A percentile compares a stretch with the other conserved stretches of the same genome.
Conservation (phyloP, 2,888 invertebrate genomes). For the Rhagonycha lutea region DNA sequence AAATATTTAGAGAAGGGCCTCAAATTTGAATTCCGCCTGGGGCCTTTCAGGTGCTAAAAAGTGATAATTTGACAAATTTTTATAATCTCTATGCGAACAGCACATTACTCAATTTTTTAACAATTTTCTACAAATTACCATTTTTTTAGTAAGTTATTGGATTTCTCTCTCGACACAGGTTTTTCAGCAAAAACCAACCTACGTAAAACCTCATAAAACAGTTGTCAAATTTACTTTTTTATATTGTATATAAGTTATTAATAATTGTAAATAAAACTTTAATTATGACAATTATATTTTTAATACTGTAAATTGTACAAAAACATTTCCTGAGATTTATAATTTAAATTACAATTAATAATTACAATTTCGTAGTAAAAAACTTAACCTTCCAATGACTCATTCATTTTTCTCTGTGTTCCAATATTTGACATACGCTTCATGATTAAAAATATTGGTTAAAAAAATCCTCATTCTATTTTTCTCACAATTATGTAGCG, state of each 20-base stretch:
- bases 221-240: background rate
- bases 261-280: background rate
- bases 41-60: too few species aligned
- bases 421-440: background rate
- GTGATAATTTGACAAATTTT: too few species aligned
- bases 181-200: background rate
- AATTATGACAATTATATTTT: background rate
- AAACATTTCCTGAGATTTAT: constrained; percentile 1
- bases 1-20: too few species aligned
- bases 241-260: background rate
- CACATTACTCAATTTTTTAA: too few species aligned
- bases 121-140: background rate
- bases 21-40: too few species aligned
- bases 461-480: constrained; percentile 10
- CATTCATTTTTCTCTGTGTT: background rate
- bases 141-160: background rate
- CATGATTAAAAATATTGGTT: background rate
- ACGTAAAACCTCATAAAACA: background rate
- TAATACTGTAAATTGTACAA: constrained; percentile 1
- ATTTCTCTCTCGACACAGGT: background rate
- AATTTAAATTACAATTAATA: background rate
- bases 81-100: too few species aligned
- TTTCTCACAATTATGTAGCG: background rate
- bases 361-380: background rate
- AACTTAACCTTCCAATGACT: background rate